Evolutionary conservation across 2,113 vertebrate species (phyloP), one percentile per base, ranked within the genome.

Genomic region (Scortum barcoo): DNA sequence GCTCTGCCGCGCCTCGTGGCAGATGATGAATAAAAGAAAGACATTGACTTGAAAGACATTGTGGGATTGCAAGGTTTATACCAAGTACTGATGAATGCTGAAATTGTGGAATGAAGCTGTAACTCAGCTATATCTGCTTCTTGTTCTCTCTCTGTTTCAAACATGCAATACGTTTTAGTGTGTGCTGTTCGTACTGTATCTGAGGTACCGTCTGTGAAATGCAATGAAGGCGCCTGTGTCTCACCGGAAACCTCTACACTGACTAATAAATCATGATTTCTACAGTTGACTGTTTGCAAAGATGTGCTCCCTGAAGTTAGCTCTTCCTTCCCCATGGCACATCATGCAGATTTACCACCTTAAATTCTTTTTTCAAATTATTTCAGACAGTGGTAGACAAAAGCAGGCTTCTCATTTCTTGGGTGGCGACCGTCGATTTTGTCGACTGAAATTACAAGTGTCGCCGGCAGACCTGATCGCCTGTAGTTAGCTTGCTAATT

Each of bases 81-180:
- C 50, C 28, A 19, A 50, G 50, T 10, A 6, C 13, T 30, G 44
- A 65, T 7, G 71, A 70, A 73, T 84, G 51, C 16, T 73, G 22
- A 61, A 80, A 57, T 5, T 60, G 28, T 83, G 86, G 42, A 67
- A 70, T 30, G 26, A 60, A 78, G 38, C 61, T 61, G 33, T 38
- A 56, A 66, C 22, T 70, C 60, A 66, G 2, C 19, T 28, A 14
- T n/a, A 71, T 77, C 72, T 88, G 78, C 72, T 68, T 77, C 24
- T 76, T 67, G 58, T 63, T 85, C 42, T n/a, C 42, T n/a, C 80
- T 38, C 17, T 4, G 33, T 78, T 83, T 81, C 36, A 76, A 76
- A 88, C 30, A 76, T 36, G 67, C 13, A 67, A 6, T 65, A 42
- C 22, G 26, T 79, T 53, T 36, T 19, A 65, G 51, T 7, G 28